Percentiles rank a stretch among this genome's conserved stretches.
Evolutionary conservation across 2,888 invertebrate species (phyloP).

Genomic region (Nasonovia ribisnigri): DNA sequence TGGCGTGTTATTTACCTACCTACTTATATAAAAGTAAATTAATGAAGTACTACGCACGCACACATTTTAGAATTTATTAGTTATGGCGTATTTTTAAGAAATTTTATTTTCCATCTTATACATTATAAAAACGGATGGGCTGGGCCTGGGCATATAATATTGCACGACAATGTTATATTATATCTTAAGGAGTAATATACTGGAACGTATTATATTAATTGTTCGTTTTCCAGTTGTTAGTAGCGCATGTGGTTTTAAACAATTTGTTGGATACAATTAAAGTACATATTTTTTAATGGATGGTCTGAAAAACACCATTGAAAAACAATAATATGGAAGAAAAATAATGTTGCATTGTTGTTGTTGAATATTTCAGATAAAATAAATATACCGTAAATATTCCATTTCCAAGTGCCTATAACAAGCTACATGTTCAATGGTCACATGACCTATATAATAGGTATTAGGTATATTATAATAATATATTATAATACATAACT

Average conservation of each 20-base stretch:
- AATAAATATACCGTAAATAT: background rate
- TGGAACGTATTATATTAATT: background rate
- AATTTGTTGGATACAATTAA: background rate
- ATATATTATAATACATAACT: too few relatives aligned
- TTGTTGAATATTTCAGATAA: background rate
- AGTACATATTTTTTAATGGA: background rate
- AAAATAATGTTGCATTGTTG: background rate
- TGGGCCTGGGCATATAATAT: background rate
- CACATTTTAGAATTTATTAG: background rate
- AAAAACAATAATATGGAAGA: background rate
- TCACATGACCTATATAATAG: background rate
- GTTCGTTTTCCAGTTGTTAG: background rate
- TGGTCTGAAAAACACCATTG: background rate
- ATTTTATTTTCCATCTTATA: background rate
- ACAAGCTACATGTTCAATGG: background rate
- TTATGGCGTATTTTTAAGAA: conserved; percentile 2
- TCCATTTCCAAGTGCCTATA: background rate
- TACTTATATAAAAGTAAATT: background rate
- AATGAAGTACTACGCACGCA: conserved; percentile 4
- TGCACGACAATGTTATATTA: background rate
- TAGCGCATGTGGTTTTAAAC: background rate
- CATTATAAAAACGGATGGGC: background rate
- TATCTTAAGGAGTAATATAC: background rate
- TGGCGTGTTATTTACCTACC: background rate
- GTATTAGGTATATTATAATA: too few relatives aligned